Evolutionary conservation across 2,888 invertebrate genomes (phyloP), one percentile per base, ranked within the genome.

Genomic region (Cremastinae sp.): DNA sequence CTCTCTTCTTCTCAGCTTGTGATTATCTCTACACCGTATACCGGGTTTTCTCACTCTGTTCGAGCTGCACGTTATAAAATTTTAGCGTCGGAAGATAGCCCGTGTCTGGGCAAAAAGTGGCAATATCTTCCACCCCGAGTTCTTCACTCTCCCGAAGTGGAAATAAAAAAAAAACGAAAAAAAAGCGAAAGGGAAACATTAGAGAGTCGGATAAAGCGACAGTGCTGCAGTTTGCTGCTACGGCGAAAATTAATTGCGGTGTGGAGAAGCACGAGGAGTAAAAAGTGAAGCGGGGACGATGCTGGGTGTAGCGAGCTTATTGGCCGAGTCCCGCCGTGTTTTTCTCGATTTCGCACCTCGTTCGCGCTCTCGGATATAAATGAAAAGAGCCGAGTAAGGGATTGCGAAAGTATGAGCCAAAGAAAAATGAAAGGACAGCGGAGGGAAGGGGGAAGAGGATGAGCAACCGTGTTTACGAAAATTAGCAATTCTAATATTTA

Each of bases 401-500:
- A 58, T 47, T 43, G 69, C 61, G 59, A 54, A 62, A 28, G 28
- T 22, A 10, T 22, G 5, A 9, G 14, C 1, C 8, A 10, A 38
- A 9, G 59, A 0, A 47, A 45, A 51, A 8, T 28, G 18, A 14
- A 38, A 51, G 59, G 54, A 36, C 36, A n/a, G n/a, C n/a, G n/a
- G 12, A 18, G 56, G 56, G 16, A 68, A 64, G n/a, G n/a, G n/a
- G 12, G 16, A 56, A 51, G 16, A 68, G 59, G 53, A 62, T 59
- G 54, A 34, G 69, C 53, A 45, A 56, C 28, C 79, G 74, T 82
- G 80, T 84, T 85, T 84, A 82, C 82, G 71, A 66, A 80, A 81
- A 86, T 85, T 83, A 84, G 84, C 84, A 86, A 85, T 84, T 85
- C 85, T 84, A 83, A 85, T 84, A 82, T 84, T 83, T 82, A 43